Evolutionary conservation across 2,888 invertebrate genomes (phyloP).

Genomic region (Archips xylosteana): DNA sequence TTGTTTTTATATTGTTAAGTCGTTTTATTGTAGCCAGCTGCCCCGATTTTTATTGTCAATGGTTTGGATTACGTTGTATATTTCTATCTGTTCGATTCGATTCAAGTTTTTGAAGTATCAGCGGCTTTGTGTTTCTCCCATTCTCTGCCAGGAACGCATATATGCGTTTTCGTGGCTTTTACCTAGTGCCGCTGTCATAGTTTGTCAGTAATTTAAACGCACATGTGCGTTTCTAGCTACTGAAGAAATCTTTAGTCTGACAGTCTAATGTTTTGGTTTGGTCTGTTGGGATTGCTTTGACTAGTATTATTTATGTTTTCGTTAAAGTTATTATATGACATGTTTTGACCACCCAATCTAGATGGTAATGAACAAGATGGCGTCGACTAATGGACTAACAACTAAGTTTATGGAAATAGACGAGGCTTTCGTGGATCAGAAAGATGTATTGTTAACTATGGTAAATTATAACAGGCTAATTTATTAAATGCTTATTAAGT

Average conservation of each 20-base stretch:
- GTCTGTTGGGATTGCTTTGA: no score
- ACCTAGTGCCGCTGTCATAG: no score
- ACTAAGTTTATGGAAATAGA: not conserved
- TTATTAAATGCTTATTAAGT: not conserved
- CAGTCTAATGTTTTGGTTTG: no score
- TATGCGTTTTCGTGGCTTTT: no score
- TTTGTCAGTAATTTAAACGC: no score
- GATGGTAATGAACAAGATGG: not conserved
- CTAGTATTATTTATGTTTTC: no score
- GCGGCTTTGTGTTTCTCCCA: not conserved
- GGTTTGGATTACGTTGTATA: slow-evolving; percentile 36
- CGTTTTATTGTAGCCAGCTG: slow-evolving; percentile 15
- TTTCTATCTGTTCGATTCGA: slow-evolving; percentile 43
- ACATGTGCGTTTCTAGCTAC: no score
- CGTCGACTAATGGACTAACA: not conserved
- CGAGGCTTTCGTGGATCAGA: slow-evolving; percentile 8
- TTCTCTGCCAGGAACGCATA: no score
- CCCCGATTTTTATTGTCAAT: slow-evolving; percentile 3
- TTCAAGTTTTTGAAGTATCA: not conserved
- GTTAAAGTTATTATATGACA: not conserved
- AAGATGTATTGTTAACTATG: slow-evolving; percentile 13
- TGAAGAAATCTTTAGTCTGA: no score
- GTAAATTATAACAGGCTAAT: not conserved
- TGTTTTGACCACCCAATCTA: not conserved
- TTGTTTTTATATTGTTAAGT: slow-evolving; percentile 17